These are phyloP conservation scores for Phyllostomus discolor DNA, from an alignment of 2,113 vertebrate species.

Conservation along the genomic window DNA sequence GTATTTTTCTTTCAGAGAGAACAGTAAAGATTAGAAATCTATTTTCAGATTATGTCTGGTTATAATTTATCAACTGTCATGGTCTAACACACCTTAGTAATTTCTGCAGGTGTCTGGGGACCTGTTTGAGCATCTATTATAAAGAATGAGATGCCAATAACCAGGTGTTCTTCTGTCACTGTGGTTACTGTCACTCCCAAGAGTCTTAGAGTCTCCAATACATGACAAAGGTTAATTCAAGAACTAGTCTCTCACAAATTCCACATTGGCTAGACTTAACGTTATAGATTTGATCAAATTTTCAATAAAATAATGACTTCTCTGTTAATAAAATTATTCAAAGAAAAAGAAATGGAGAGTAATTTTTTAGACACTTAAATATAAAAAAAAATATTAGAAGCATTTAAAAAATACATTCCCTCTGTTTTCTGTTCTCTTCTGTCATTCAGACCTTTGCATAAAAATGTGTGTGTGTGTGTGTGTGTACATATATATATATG, in stretches of 20 bases:
- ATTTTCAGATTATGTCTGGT: constrained; percentile 35
- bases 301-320: neutral
- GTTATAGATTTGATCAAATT: neutral
- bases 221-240: neutral
- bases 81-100: constrained; percentile 53
- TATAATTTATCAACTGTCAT: constrained; percentile 65
- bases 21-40: neutral
- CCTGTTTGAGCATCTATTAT: constrained; percentile 34
- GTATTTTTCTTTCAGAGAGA: neutral
- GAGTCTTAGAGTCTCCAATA: neutral
- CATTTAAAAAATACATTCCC: neutral
- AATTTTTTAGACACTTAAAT: neutral
- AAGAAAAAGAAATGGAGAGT: neutral
- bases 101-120: constrained; percentile 44
- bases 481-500: too few species aligned
- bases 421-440: neutral
- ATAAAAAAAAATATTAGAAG: neutral
- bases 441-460: neutral
- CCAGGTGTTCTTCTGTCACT: constrained; percentile 50
- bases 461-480: too few species aligned
- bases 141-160: constrained; percentile 50
- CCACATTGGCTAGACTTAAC: neutral
- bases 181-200: constrained; percentile 25
- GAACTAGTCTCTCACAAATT: neutral
- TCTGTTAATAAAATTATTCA: neutral